Base-by-base conservation (phyloP, 2,888 invertebrate species). In the Brassicogethes aeneus region DNA sequence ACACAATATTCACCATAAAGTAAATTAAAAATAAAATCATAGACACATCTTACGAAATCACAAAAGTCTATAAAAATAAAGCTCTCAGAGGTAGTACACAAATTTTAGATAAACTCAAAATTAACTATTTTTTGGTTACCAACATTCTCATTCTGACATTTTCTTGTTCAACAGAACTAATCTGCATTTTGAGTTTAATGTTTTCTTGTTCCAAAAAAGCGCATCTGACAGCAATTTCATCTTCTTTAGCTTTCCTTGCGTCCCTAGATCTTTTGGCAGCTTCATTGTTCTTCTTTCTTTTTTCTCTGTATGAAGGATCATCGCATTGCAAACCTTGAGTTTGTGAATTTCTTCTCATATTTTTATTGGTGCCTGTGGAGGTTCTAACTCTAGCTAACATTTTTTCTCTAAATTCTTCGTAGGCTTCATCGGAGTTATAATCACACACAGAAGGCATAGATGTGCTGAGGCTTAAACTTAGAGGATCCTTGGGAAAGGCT, bases 261-360 rank as follows among this genome's bases (percentile, higher is more conserved):
- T 96, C 95, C 2, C 96, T 74, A 0, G 93, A 94, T 52, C 92
- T 77, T 66, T 96, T 96, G 0, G 96, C 96, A 0, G 96, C 95
- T 47, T 85, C 88, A 64, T 96, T 96, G 65, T 96, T 96, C 61
- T 91, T 89, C 49, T 86, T 77, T 7, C 95, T 71, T 41, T 92
- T 78, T 55, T 89, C 92, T 71, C 85, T 84, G 62, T 96, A 96
- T 0, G 85, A 80, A 2, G 85, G 85, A 61, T 93, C 91, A 40
- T 49, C 48, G 34, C 44, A 56, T 37, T 56, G 50, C n/a, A 45
- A 16, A 36, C 54, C 53, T 36, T 49, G 42, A 23, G 34, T 40
- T 12, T 54, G 54, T 16, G 52, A 50, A 7, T 40, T 52, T 43
- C 81, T 68, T n/a, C 83, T 70, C 86, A 85, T 86, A 54, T 82